Percentiles rank a stretch among this genome's conserved stretches.
Conservation (phyloP, 2,888 invertebrate species). For the Camptogramma bilineatum region DNA sequence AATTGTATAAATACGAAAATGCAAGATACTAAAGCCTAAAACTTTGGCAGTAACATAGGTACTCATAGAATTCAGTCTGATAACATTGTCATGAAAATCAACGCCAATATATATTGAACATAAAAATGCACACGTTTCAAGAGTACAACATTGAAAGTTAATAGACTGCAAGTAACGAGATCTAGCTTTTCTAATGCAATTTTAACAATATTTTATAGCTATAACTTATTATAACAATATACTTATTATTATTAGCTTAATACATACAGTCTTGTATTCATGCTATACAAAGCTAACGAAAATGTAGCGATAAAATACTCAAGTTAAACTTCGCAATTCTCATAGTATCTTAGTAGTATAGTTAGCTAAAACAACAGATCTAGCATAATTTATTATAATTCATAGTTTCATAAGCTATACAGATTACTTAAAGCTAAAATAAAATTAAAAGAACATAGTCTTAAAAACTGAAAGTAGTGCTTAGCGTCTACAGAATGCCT, state of each 20-base stretch:
- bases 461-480: constrained; percentile 44
- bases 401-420: constrained; percentile 34
- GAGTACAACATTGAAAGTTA: constrained; percentile 47
- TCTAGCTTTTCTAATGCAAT: constrained; percentile 75
- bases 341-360: constrained; percentile 37
- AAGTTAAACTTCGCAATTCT: constrained; percentile 52
- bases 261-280: constrained; percentile 76
- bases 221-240: constrained; percentile 60
- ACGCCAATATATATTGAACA: constrained; percentile 29
- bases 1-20: constrained; percentile 34
- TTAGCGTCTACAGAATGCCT: constrained; percentile 63
- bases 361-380: constrained; percentile 44
- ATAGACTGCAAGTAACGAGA: constrained; percentile 72
- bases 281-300: constrained; percentile 65
- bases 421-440: constrained; percentile 43
- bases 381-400: constrained; percentile 41
- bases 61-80: constrained; percentile 72
- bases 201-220: constrained; percentile 58
- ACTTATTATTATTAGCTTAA: constrained; percentile 51
- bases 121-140: constrained; percentile 22
- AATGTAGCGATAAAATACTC: constrained; percentile 50
- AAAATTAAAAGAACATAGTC: constrained; percentile 40
- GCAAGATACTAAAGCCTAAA: constrained; percentile 61
- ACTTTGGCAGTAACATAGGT: constrained; percentile 79
- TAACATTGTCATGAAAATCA: constrained; percentile 46